Base-by-base conservation (phyloP, 2,113 vertebrate genomes). In the Spheniscus mendiculus region DNA sequence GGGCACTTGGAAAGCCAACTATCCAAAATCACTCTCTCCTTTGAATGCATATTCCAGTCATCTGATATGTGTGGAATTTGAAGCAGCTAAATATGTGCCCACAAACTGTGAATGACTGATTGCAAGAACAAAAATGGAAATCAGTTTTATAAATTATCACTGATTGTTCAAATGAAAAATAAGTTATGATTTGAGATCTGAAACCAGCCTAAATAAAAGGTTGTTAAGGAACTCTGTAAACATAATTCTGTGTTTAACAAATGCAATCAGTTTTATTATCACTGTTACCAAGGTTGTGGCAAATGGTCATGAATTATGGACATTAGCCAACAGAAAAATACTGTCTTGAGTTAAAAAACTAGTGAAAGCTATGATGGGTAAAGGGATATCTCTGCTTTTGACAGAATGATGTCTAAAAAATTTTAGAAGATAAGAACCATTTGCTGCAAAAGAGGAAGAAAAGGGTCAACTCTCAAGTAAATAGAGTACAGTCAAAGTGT, bases 291-390 rank as follows among this genome's bases (percentile, higher is more conserved):
- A n/a, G 59, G 77, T 15, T 70, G 67, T 90, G 59, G 27, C 34
- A 83, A 88, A 42, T 58, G 23, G 12, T 87, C 38, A 49, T 63
- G 34, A 91, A 40, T 87, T 92, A 80, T 14, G 45, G 40, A 91
- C 70, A 87, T 96, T 13, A 56, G 61, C 77, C 92, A 90, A 96
- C 56, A 96, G 87, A 94, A 96, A 93, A 97, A 96, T 78, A 90
- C 44, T n/a, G 61, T 73, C 20, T 14, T 55, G 58, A 83, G 76
- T 95, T 95, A 50, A 91, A 95, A 95, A 97, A 70, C 16, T 83
- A 85, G 63, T 90, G 80, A 96, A 94, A 96, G 73, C 56, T 92
- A 25, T 89, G 95, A 95, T 90, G 93, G 90, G 73, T 94, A 80
- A 91, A 93, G 83, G 61, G 61, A 26, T 94, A 94, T 85, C 58